Evolutionary conservation across 2,797 vertebrate genomes (phyloP).

Genomic region (Cossypha dichroa): DNA sequence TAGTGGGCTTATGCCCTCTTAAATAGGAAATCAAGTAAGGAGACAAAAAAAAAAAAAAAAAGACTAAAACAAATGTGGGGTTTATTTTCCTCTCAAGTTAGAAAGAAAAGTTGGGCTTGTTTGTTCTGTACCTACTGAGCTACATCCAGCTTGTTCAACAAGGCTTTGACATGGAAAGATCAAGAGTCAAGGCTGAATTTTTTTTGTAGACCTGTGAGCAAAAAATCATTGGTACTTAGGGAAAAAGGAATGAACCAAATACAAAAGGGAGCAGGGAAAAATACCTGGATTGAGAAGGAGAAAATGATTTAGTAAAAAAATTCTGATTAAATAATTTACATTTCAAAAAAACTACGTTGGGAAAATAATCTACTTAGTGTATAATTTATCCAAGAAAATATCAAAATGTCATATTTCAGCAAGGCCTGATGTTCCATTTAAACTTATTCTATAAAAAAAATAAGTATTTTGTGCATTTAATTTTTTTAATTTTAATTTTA

Average conservation of each 20-base stretch:
- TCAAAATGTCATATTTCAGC: background rate
- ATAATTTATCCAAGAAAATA: background rate
- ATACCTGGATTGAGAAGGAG: background rate
- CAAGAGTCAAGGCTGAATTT: background rate
- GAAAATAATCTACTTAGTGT: background rate
- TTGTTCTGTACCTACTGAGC: background rate
- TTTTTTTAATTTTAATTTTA: background rate
- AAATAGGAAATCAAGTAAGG: background rate
- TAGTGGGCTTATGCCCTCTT: background rate
- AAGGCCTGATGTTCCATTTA: rapidly evolving
- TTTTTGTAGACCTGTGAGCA: background rate
- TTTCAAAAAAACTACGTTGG: background rate
- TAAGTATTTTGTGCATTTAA: background rate
- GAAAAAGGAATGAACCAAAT: background rate
- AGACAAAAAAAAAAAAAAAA: background rate
- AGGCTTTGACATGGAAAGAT: background rate
- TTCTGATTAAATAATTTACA: background rate
- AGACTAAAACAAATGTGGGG: background rate
- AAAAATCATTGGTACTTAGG: background rate
- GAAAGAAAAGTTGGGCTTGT: background rate
- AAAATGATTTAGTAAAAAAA: background rate
- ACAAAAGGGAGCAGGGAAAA: rapidly evolving
- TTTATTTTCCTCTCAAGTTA: background rate
- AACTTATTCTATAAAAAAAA: background rate
- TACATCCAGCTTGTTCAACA: background rate